Conservation (phyloP, 2,113 vertebrate species). For the Todiramphus chloris region DNA sequence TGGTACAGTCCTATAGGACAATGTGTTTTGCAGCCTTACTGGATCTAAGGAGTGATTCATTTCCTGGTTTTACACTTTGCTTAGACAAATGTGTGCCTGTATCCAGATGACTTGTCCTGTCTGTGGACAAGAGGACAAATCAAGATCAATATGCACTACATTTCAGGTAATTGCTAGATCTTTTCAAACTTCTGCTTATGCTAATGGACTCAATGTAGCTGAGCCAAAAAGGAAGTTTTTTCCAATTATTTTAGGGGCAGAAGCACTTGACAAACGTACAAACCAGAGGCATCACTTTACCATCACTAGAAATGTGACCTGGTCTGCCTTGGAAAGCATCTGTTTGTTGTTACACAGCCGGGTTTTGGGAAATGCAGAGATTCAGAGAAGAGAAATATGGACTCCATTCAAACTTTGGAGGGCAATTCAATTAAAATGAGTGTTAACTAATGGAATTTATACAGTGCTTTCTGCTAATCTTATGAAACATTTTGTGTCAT, state of each 20-base stretch:
- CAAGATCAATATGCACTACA: not conserved
- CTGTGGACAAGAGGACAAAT: not conserved
- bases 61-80: not conserved
- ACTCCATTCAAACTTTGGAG: not conserved
- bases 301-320: not conserved
- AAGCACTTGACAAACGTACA: not conserved
- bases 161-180: not conserved
- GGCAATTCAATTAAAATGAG: conserved; percentile 44
- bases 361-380: not conserved
- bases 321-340: not conserved
- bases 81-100: not conserved
- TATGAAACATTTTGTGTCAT: not conserved
- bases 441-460: conserved; percentile 63
- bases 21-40: not conserved
- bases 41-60: not conserved
- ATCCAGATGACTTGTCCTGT: not conserved
- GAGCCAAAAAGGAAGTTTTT: not conserved
- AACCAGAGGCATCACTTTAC: not conserved
- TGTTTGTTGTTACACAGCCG: conserved; percentile 8
- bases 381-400: conserved; percentile 1
- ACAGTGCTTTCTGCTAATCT: conserved; percentile 29
- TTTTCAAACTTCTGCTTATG: not conserved
- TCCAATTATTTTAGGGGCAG: not conserved
- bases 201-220: not conserved
- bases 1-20: not conserved